A percentile compares a stretch with the other conserved stretches of the same genome.
Evolutionary conservation across 1,140 invertebrate genomes (phyloP).

Genomic region (Metaphire vulgaris): DNA sequence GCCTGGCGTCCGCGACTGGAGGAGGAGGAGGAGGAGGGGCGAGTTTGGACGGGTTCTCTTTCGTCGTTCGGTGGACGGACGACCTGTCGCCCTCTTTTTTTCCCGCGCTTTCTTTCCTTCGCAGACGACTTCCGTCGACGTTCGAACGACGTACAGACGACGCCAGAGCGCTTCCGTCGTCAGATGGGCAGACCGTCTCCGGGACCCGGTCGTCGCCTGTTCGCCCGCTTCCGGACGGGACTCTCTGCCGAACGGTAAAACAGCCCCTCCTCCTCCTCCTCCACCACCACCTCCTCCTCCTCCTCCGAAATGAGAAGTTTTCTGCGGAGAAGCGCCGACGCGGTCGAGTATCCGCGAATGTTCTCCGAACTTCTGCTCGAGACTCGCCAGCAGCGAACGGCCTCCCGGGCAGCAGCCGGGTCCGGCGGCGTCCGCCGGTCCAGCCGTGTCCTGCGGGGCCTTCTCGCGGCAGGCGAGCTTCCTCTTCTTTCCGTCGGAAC

Average conservation of each 20-base stretch:
- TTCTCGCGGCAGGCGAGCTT: too few relatives aligned
- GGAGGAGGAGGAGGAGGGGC: background rate
- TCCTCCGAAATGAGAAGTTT: background rate
- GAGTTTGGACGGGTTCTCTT: background rate
- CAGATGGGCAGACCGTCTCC: too few relatives aligned
- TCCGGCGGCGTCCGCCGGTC: too few relatives aligned
- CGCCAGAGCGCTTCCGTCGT: too few relatives aligned
- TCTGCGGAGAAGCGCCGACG: background rate
- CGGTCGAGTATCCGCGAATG: slow-evolving; percentile 22
- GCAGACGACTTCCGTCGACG: too few relatives aligned
- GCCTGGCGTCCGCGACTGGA: background rate
- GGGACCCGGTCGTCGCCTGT: background rate
- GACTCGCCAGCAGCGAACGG: slow-evolving; percentile 22
- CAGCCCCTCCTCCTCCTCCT: too few relatives aligned
- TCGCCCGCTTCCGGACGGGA: background rate
- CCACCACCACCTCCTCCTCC: background rate
- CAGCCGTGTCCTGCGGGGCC: too few relatives aligned
- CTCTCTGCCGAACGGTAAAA: background rate
- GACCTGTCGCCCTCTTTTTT: background rate
- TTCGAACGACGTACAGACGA: too few relatives aligned
- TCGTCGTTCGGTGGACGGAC: background rate
- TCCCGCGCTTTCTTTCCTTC: too few relatives aligned
- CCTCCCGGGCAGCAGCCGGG: background rate
- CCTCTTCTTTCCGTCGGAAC: background rate
- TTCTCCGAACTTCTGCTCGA: slow-evolving; percentile 29